phyloP scores from a whole-genome alignment of 1,140 invertebrate species.

The Lerema accius region DNA sequence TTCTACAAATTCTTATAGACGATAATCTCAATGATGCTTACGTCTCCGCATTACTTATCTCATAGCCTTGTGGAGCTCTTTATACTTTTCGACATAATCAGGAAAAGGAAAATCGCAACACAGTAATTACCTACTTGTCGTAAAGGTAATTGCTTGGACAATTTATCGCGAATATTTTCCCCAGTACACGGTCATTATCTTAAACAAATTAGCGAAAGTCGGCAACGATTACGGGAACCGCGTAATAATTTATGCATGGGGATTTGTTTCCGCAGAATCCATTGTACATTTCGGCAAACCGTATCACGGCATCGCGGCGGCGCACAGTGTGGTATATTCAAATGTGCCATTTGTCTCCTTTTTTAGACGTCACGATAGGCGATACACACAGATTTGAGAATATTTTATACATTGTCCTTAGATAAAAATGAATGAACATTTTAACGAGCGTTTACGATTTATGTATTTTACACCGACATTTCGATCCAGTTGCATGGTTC shows the following conservation, averaged over 20 bases:
- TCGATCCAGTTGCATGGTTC: too few relatives aligned
- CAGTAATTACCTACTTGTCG: not conserved
- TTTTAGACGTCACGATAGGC: constrained; percentile 5
- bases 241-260: constrained; percentile 25
- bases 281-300: constrained; percentile 24
- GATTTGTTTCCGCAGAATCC: constrained; percentile 22
- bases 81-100: constrained; percentile 2
- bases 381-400: constrained; percentile 2
- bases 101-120: constrained; percentile 2
- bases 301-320: constrained; percentile 4
- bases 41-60: too few relatives aligned
- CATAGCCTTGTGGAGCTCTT: constrained; percentile 4
- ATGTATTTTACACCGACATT: too few relatives aligned
- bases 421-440: not conserved
- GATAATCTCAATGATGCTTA: too few relatives aligned
- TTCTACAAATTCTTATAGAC: too few relatives aligned
- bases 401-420: not conserved
- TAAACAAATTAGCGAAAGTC: constrained; percentile 23
- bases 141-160: not conserved
- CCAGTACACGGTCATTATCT: constrained; percentile 16
- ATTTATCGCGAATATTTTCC: not conserved
- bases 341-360: constrained; percentile 25
- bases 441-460: too few relatives aligned
- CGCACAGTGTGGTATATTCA: not conserved
- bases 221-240: constrained; percentile 14